Evolutionary conservation across 1,140 invertebrate genomes (phyloP).

Genomic region (Metaphire vulgaris): DNA sequence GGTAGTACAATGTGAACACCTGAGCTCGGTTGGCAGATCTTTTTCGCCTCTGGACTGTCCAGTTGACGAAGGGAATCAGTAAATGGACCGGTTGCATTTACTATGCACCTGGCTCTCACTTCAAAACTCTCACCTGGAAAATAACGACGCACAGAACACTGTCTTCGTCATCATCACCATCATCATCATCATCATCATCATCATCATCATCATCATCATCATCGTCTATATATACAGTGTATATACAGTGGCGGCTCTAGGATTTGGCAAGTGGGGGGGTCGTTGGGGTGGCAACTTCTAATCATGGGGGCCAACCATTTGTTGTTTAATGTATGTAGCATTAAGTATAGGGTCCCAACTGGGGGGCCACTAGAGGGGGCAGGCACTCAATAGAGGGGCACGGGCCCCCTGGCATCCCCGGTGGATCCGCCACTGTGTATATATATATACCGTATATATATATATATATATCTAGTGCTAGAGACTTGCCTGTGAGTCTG

Average conservation of each 20-base stretch:
- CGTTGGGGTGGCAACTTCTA: neutral
- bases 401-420: no score
- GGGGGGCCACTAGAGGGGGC: no score
- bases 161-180: neutral
- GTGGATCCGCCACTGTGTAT: no score
- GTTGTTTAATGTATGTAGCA: neutral
- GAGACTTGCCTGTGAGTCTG: conserved; percentile 44
- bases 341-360: no score
- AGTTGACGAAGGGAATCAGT: conserved; percentile 91
- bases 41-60: conserved; percentile 68
- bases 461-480: neutral
- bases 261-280: no score
- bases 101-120: conserved; percentile 85
- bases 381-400: no score
- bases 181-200: neutral
- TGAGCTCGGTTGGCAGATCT: conserved; percentile 88
- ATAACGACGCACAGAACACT: neutral
- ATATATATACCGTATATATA: neutral
- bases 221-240: neutral
- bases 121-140: conserved; percentile 77
- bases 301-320: neutral
- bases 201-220: conserved; percentile 1
- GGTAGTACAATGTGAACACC: conserved; percentile 98
- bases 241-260: no score
- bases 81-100: conserved; percentile 98